Percentiles rank a stretch among this genome's conserved stretches.
These are phyloP conservation scores for Felis chaus DNA, from an alignment of 2,113 vertebrate species.

Conservation along the genomic window DNA sequence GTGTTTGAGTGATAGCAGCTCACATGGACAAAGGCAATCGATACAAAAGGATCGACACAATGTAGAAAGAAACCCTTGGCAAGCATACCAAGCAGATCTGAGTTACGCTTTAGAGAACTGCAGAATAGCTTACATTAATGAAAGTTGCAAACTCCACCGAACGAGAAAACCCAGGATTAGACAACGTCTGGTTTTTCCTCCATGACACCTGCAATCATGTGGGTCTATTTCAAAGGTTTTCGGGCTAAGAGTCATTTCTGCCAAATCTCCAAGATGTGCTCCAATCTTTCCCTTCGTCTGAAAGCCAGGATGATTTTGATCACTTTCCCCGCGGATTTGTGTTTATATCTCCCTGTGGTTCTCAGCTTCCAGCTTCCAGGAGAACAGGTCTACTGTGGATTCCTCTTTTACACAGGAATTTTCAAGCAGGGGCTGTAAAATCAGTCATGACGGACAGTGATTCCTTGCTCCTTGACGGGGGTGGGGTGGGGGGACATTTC, in stretches of 20 bases:
- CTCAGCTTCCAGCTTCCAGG: no score
- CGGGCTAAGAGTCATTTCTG: fast-evolving
- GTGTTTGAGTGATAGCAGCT: not conserved
- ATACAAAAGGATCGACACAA: not conserved
- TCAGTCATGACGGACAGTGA: not conserved
- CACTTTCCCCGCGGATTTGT: not conserved
- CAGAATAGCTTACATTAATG: not conserved
- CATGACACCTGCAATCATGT: not conserved
- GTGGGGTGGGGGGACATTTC: not conserved
- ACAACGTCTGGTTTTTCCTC: not conserved
- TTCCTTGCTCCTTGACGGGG: not conserved
- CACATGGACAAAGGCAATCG: not conserved
- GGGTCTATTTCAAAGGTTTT: not conserved
- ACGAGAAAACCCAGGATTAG: not conserved
- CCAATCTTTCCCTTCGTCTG: not conserved
- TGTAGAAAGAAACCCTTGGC: not conserved
- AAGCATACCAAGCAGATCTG: not conserved
- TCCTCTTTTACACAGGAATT: not conserved
- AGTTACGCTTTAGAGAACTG: not conserved
- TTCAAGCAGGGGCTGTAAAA: not conserved
- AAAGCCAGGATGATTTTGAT: not conserved
- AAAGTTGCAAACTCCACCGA: not conserved
- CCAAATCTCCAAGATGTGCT: not conserved
- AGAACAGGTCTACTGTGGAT: not conserved
- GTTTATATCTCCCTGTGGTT: not conserved